Percentiles rank a stretch among this genome's conserved stretches.
phyloP scores from a whole-genome alignment of 2,797 vertebrate species.

The Sebastes hopkinsi region DNA sequence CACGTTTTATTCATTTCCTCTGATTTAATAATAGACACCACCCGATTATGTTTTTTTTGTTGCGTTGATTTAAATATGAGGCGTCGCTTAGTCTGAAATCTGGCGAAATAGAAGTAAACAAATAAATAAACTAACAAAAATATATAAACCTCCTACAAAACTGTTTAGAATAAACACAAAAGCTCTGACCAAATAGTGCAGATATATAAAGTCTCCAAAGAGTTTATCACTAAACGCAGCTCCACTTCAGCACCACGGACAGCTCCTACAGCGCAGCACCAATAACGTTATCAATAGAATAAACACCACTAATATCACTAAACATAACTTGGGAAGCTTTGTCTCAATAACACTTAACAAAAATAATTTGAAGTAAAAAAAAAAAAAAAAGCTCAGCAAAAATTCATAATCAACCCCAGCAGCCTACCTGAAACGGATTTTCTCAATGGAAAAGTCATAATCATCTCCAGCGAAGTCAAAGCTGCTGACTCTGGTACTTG shows the following conservation, averaged over 20 bases:
- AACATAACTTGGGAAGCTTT: neutral
- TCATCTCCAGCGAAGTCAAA: conserved; percentile 64
- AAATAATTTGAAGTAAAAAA: neutral
- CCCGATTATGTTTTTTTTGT: neutral
- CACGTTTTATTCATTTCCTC: neutral
- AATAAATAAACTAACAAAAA: too few relatives aligned
- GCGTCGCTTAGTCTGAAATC: neutral
- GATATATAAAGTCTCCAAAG: neutral
- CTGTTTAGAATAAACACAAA: neutral
- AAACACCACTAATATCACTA: fast-evolving
- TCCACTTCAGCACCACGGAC: conserved; percentile 81
- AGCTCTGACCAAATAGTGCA: neutral
- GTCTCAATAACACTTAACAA: neutral
- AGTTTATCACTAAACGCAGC: neutral
- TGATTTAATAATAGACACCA: neutral
- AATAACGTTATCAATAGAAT: neutral
- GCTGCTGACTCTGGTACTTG: conserved; percentile 11
- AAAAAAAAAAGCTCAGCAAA: neutral
- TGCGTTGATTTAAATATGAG: neutral
- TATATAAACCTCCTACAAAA: neutral
- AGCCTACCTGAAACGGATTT: conserved; percentile 96
- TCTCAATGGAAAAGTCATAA: conserved; percentile 93
- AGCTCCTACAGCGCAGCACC: conserved; percentile 45
- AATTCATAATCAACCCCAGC: neutral
- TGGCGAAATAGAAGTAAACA: too few relatives aligned